Percentiles rank a stretch among this genome's conserved stretches.
These are phyloP conservation scores for Pipistrellus pipistrellus DNA, from an alignment of 2,797 vertebrate species.

Conservation along the genomic window DNA sequence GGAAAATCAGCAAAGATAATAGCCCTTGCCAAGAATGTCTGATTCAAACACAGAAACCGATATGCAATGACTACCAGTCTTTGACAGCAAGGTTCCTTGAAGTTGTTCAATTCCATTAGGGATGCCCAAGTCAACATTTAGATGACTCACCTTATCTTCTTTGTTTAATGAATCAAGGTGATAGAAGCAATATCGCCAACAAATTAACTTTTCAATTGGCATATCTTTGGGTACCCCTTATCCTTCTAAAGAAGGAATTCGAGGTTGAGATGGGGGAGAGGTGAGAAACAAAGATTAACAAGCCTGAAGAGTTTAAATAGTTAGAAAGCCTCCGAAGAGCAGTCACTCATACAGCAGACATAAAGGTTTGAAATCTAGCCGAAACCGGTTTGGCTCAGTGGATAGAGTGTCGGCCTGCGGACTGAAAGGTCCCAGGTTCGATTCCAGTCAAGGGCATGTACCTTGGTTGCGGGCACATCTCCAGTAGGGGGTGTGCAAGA, in stretches of 20 bases:
- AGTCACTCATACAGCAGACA: background rate
- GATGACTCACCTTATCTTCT: conserved; percentile 2
- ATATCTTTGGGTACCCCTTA: background rate
- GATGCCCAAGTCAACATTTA: conserved; percentile 33
- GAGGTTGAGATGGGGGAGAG: background rate
- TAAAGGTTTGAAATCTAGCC: background rate
- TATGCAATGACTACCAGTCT: background rate
- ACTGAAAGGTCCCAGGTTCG: too few relatives aligned
- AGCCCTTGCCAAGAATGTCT: background rate
- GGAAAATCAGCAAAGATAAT: conserved; percentile 18
- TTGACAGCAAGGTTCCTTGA: background rate
- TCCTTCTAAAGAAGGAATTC: background rate
- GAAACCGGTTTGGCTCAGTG: too few relatives aligned
- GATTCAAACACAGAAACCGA: conserved; percentile 14
- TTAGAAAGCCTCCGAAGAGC: background rate
- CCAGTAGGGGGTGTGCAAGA: too few relatives aligned
- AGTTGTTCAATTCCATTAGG: background rate
- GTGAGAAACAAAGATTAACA: background rate
- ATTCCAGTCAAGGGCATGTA: too few relatives aligned
- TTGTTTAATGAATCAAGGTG: conserved; percentile 18
- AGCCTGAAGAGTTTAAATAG: background rate
- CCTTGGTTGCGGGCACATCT: too few relatives aligned
- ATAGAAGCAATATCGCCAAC: conserved; percentile 11
- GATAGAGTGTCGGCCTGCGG: too few relatives aligned
- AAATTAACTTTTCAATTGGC: conserved; percentile 25